Evolutionary conservation across 2,888 invertebrate genomes (phyloP).

Genomic region (Xestobium rufovillosum): DNA sequence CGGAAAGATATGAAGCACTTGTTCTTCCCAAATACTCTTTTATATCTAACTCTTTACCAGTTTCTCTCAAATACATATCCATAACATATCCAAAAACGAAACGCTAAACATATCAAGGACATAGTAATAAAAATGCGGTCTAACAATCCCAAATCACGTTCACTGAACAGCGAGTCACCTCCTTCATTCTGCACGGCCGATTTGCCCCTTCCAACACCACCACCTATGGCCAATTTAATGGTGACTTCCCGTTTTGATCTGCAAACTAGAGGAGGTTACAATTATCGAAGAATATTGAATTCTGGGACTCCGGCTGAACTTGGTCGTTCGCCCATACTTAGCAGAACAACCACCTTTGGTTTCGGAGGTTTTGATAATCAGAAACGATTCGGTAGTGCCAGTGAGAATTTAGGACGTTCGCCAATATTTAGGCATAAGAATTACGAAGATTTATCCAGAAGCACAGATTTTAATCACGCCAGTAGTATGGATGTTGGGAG

Average conservation of each 20-base stretch:
- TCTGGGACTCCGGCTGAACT: slow-evolving; percentile 26
- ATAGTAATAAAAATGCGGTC: too few relatives aligned
- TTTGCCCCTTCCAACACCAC: slow-evolving; percentile 40
- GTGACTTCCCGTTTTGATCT: slow-evolving; percentile 38
- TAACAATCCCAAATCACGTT: too few relatives aligned
- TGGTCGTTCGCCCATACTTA: slow-evolving; percentile 27
- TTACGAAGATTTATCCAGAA: slow-evolving; percentile 26
- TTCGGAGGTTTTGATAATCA: slow-evolving; percentile 15
- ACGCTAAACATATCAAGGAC: too few relatives aligned
- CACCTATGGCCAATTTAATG: slow-evolving; percentile 42
- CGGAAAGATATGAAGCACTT: too few relatives aligned
- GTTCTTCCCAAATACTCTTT: too few relatives aligned
- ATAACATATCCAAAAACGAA: too few relatives aligned
- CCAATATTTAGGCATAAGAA: slow-evolving; percentile 30
- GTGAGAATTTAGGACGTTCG: slow-evolving; percentile 25
- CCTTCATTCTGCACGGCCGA: slow-evolving; percentile 35
- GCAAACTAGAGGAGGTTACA: slow-evolving; percentile 33
- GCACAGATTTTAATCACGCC: slow-evolving; percentile 19
- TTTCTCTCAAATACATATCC: too few relatives aligned
- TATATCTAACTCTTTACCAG: too few relatives aligned
- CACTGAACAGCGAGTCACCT: slow-evolving; percentile 17
- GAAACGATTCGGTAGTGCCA: slow-evolving; percentile 16
- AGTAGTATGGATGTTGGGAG: slow-evolving; percentile 6
- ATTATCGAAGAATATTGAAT: slow-evolving; percentile 35
- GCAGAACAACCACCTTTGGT: slow-evolving; percentile 17